Conservation (phyloP, 2,113 vertebrate genomes). For the Hippocampus guttulatus region DNA sequence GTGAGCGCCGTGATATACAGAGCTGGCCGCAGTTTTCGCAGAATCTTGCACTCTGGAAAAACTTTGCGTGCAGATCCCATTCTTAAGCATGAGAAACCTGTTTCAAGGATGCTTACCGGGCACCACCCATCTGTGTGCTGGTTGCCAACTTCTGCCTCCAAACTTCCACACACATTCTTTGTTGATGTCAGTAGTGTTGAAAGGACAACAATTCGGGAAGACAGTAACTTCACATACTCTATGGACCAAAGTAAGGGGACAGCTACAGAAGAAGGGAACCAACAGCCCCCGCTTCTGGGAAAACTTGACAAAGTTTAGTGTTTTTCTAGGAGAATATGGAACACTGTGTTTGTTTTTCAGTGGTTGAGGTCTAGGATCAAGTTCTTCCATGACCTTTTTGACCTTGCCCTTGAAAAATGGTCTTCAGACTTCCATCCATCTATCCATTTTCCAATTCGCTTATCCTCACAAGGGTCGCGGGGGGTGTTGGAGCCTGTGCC, state of each 20-base stretch:
- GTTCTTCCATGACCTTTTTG: background rate
- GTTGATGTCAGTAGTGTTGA: constrained; percentile 25
- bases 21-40: constrained; percentile 67
- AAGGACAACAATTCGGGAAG: constrained; percentile 3
- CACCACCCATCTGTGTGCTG: constrained; percentile 44
- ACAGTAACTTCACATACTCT: background rate
- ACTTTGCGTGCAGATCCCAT: constrained; percentile 61
- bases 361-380: background rate
- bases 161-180: constrained; percentile 42
- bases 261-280: background rate
- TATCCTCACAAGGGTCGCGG: too few relatives aligned
- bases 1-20: constrained; percentile 67
- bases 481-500: too few relatives aligned
- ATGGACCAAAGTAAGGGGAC: background rate
- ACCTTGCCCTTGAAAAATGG: background rate
- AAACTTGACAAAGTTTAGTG: background rate
- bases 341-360: background rate
- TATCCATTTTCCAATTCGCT: too few relatives aligned
- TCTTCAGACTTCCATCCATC: too few relatives aligned
- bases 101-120: constrained; percentile 63
- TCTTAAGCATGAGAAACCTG: constrained; percentile 62
- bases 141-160: constrained; percentile 31
- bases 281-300: background rate
- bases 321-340: background rate
- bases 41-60: constrained; percentile 64